These are phyloP conservation scores for Recurvirostra avosetta DNA, from an alignment of 2,113 vertebrate species.

Conservation along the genomic window DNA sequence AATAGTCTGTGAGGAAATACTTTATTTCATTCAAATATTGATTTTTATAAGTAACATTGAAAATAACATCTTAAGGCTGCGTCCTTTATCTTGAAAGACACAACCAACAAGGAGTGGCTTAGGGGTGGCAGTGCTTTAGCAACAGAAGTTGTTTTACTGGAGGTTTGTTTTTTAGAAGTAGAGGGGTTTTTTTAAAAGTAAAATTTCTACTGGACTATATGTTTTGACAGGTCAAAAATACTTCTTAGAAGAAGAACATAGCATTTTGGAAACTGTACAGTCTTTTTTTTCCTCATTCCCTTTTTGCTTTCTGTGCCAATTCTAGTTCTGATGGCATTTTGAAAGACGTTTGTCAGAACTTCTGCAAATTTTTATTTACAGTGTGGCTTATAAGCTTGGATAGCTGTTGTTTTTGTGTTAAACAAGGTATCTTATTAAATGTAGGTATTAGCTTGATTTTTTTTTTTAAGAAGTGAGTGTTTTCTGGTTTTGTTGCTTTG, in stretches of 20 bases:
- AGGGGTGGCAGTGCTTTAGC: background rate
- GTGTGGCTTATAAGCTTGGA: conserved; percentile 40
- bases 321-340: conserved; percentile 58
- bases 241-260: conserved; percentile 40
- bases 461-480: conserved; percentile 3
- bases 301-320: conserved; percentile 70
- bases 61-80: background rate
- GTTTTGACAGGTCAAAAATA: conserved; percentile 59
- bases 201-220: conserved; percentile 57
- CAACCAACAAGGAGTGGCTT: conserved; percentile 41
- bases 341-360: conserved; percentile 30
- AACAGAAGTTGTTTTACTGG: background rate
- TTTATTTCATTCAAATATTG: conserved; percentile 34
- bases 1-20: conserved; percentile 7
- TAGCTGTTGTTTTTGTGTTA: conserved; percentile 46
- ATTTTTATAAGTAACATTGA: conserved; percentile 26
- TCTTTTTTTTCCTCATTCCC: conserved; percentile 39
- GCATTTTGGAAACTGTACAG: conserved; percentile 56
- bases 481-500: conserved; percentile 54
- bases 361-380: conserved; percentile 6
- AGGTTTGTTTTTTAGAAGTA: background rate
- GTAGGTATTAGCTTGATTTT: conserved; percentile 37
- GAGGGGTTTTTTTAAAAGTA: background rate
- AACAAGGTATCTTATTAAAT: conserved; percentile 28
- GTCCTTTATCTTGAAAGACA: conserved; percentile 16